A percentile compares a stretch with the other conserved stretches of the same genome.
phyloP scores from a whole-genome alignment of 2,888 invertebrate species.

The Eristalis arbustorum region DNA sequence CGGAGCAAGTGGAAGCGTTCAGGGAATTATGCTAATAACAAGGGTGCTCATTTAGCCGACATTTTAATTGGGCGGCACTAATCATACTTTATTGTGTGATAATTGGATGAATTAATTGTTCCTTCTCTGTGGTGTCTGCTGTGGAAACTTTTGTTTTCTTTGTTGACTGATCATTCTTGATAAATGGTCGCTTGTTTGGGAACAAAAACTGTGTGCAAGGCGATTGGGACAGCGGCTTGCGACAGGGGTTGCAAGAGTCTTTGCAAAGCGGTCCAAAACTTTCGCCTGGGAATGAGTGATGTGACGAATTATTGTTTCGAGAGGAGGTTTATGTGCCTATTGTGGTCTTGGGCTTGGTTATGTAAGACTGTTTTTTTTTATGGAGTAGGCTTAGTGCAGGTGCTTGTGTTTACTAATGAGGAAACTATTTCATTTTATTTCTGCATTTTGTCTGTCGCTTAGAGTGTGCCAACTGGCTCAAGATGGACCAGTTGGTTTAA shows the following conservation, averaged over 20 bases:
- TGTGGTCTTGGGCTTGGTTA: neutral
- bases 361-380: neutral
- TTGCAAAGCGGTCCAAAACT: neutral
- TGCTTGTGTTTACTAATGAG: too few relatives aligned
- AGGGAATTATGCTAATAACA: neutral
- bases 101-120: slow-evolving; percentile 10
- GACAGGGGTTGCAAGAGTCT: neutral
- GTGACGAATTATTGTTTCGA: neutral
- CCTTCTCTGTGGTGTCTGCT: neutral
- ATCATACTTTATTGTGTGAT: slow-evolving; percentile 12
- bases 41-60: neutral
- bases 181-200: neutral
- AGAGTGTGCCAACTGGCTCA: neutral
- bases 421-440: neutral
- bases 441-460: neutral
- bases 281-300: neutral
- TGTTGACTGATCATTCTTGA: neutral
- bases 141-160: neutral
- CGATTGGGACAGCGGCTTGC: neutral
- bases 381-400: neutral
- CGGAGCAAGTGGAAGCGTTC: neutral
- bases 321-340: neutral
- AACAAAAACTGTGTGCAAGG: neutral
- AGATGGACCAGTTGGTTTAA: neutral
- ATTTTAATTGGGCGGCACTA: slow-evolving; percentile 18